phyloP scores from a whole-genome alignment of 2,113 vertebrate genomes.

The Campylomormyrus tamandua region DNA sequence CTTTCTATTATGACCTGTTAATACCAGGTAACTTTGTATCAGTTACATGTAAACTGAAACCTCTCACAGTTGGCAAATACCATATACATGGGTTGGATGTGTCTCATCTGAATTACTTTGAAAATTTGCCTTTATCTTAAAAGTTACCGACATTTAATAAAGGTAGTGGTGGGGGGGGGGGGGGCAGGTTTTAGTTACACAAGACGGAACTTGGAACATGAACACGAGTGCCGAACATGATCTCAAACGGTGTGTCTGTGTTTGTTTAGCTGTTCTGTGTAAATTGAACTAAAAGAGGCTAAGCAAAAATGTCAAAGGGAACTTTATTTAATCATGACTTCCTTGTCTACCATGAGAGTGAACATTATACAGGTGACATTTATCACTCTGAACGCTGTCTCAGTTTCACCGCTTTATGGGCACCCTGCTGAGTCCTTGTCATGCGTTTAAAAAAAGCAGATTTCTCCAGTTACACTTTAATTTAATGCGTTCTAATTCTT shows the following conservation, averaged over 20 bases:
- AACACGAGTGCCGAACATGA: slow-evolving; percentile 36
- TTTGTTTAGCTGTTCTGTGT: slow-evolving; percentile 49
- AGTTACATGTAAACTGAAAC: slow-evolving; percentile 46
- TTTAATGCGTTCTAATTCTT: slow-evolving; percentile 24
- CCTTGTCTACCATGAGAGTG: not conserved
- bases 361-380: slow-evolving; percentile 21
- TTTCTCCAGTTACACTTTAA: slow-evolving; percentile 28
- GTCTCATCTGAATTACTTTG: slow-evolving; percentile 27
- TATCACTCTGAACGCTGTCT: slow-evolving; percentile 15
- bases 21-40: slow-evolving; percentile 9
- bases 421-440: slow-evolving; percentile 8
- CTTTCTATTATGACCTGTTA: slow-evolving; percentile 11
- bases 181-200: slow-evolving; percentile 34
- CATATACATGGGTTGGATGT: slow-evolving; percentile 30
- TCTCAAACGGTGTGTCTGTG: slow-evolving; percentile 47
- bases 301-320: slow-evolving; percentile 44
- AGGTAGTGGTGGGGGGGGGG: not conserved
- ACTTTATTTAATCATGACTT: slow-evolving; percentile 46
- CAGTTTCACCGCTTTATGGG: slow-evolving; percentile 18
- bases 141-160: slow-evolving; percentile 31
- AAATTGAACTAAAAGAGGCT: slow-evolving; percentile 33
- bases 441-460: not conserved
- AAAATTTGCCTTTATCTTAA: slow-evolving; percentile 47
- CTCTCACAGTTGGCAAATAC: slow-evolving; percentile 37
- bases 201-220: slow-evolving; percentile 18